phyloP scores from a whole-genome alignment of 2,113 vertebrate species.

The Fukomys damarensis region DNA sequence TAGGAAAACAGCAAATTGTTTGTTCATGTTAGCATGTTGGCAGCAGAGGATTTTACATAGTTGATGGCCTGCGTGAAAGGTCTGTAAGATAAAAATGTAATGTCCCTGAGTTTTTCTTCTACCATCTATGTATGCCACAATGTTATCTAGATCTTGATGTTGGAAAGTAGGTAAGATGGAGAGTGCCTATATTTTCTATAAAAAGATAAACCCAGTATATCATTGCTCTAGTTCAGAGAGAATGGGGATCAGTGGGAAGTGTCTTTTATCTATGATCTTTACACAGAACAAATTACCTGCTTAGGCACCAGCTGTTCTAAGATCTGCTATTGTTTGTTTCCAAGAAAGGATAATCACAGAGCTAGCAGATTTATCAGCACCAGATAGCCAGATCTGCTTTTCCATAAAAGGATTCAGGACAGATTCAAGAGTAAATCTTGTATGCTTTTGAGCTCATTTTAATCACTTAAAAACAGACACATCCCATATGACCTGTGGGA shows the following conservation, averaged over 20 bases:
- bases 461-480: constrained; percentile 43
- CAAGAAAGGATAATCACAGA: constrained; percentile 44
- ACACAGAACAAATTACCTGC: background rate
- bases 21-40: background rate
- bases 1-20: background rate
- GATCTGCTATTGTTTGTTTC: constrained; percentile 9
- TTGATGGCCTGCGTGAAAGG: background rate
- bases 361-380: background rate
- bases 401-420: constrained; percentile 43
- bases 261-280: background rate
- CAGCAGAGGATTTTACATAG: background rate
- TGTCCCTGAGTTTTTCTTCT: background rate
- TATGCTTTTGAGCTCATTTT: background rate
- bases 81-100: background rate
- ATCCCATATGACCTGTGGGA: constrained; percentile 11
- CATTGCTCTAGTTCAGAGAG: background rate
- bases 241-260: background rate
- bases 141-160: background rate
- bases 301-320: background rate
- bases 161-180: background rate
- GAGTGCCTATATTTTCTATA: background rate
- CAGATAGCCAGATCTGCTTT: constrained; percentile 17
- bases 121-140: background rate
- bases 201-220: background rate
- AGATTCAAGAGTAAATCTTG: background rate